Percentiles rank a stretch among this genome's conserved stretches.
phyloP scores from a whole-genome alignment of 2,888 invertebrate species.

The Antheraea yamamai region DNA sequence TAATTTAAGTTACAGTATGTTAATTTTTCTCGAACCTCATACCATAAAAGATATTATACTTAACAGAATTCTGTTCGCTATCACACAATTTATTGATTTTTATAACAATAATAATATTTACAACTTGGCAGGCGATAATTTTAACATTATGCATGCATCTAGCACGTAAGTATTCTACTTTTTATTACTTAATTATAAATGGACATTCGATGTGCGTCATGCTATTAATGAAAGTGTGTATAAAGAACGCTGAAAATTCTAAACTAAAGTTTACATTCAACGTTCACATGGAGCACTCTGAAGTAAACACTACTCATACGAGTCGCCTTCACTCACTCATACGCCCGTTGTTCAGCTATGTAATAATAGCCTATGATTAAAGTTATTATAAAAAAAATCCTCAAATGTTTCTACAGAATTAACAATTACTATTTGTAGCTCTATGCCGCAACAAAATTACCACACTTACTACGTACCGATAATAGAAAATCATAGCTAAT shows the following conservation, averaged over 20 bases:
- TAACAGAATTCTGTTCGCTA: too few relatives aligned
- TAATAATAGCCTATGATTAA: slow-evolving; percentile 35
- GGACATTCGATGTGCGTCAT: slow-evolving; percentile 2
- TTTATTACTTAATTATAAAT: slow-evolving; percentile 7
- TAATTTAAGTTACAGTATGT: slow-evolving; percentile 8
- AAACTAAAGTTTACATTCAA: slow-evolving; percentile 77
- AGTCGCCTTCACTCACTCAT: not conserved
- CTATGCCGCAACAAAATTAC: too few relatives aligned
- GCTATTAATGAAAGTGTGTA: slow-evolving; percentile 10
- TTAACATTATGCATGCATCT: not conserved
- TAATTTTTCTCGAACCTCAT: not conserved
- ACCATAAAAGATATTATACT: not conserved
- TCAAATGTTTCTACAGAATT: not conserved
- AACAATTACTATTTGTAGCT: not conserved
- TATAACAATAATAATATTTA: not conserved
- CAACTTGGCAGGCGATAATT: not conserved
- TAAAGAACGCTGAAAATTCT: slow-evolving; percentile 20
- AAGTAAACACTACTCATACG: not conserved
- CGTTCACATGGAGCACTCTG: slow-evolving; percentile 39
- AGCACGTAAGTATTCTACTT: not conserved
- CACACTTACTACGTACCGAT: not conserved
- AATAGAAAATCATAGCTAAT: not conserved
- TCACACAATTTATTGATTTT: not conserved
- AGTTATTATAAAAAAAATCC: not conserved
- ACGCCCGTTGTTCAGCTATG: slow-evolving; percentile 46